Conservation (phyloP, 2,113 vertebrate species). For the Ornithorhynchus anatinus region DNA sequence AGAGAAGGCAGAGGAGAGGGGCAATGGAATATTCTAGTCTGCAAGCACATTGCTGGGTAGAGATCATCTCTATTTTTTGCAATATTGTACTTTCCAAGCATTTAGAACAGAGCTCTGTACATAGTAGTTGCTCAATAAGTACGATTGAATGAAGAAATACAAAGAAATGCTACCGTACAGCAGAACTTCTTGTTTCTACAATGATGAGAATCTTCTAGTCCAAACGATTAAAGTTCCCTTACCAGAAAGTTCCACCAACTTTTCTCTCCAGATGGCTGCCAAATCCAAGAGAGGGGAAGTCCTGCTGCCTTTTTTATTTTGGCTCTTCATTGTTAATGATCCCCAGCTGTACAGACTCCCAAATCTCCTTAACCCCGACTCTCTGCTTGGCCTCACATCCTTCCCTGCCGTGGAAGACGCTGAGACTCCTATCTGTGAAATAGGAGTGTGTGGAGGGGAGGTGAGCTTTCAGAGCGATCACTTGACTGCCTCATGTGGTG, state of each 20-base stretch:
- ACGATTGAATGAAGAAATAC: no score
- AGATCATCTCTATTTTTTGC: no score
- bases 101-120: no score
- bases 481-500: background rate
- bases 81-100: no score
- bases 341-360: slow-evolving; percentile 59
- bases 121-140: no score
- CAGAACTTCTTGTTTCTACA: no score
- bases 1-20: no score
- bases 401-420: slow-evolving; percentile 42
- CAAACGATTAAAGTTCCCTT: slow-evolving; percentile 48
- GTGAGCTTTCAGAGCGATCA: slow-evolving; percentile 20
- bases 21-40: no score
- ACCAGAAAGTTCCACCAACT: slow-evolving; percentile 44
- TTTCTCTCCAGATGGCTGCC: slow-evolving; percentile 60
- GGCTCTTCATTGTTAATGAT: slow-evolving; percentile 64
- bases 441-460: background rate
- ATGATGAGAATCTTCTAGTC: no score
- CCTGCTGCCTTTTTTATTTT: slow-evolving; percentile 63
- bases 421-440: no score
- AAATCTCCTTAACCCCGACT: slow-evolving; percentile 62
- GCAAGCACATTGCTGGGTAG: no score
- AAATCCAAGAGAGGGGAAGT: slow-evolving; percentile 54
- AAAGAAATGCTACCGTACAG: no score
- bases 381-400: slow-evolving; percentile 62